Base-by-base conservation (phyloP, 2,888 invertebrate genomes). In the Drosophila buzzatii region DNA sequence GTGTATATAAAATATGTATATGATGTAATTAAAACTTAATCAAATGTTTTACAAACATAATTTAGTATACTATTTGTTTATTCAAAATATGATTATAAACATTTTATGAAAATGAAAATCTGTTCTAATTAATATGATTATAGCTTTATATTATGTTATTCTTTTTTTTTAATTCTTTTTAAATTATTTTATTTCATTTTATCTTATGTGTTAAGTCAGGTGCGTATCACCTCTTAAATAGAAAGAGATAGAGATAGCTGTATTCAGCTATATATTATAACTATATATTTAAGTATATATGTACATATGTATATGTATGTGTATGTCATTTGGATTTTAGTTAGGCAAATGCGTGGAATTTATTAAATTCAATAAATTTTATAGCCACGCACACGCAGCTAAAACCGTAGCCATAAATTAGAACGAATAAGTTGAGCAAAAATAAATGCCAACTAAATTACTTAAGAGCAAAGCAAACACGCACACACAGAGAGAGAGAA, bases 301-400 rank as follows among this genome's bases (percentile, higher is more conserved):
- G 20, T 37, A 10, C 6, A 16, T 47, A 1, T 47, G 27, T 16
- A 16, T 47, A 0, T 47, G 16, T 31, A 39, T 45, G 45, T 14
- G 23, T 14, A 10, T 51, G 61, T 47, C 35, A 39, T 23, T 47
- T 51, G 27, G 42, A 58, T 76, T 76, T 76, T 39, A 56, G 45
- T 49, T 55, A 45, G 56, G 41, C 62, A 64, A 65, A 69, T 56
- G 52, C 60, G 64, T 64, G 58, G 70, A 73, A 77, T 73, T 73
- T 68, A 67, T 77, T 59, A 66, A 65, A 65, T 76, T 72, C 58
- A 76, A 69, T 76, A 69, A 61, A 61, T 78, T 70, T 70, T 56
- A 52, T 56, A 61, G 67, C 44, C 49, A 81, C 83, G 74, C 86
- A 83, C 79, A 83, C 86, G 83, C 81, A 78, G 31, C 52, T 44